These are phyloP conservation scores for Antedon bifida DNA, from an alignment of 35 echinoderm and acorn worm species.

Conservation along the genomic window DNA sequence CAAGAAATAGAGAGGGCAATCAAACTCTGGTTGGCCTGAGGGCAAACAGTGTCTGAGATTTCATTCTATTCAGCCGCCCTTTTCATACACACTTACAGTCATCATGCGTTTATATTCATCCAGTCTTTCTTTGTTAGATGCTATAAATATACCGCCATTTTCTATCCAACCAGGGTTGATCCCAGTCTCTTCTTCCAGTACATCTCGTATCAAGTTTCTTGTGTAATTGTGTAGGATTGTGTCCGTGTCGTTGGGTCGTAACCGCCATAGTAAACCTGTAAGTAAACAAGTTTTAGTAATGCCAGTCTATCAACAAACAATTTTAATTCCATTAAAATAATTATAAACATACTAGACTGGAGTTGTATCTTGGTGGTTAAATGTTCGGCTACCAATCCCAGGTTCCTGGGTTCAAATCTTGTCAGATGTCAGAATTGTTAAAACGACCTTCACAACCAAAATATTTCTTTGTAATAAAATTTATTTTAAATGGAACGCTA, in stretches of 20 bases:
- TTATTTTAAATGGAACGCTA: no score
- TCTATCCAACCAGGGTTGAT: conserved; percentile 78
- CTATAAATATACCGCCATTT: conserved; percentile 79
- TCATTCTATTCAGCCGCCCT: no score
- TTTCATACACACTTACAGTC: conserved; percentile 85
- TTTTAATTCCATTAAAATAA: background rate
- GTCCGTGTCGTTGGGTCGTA: conserved; percentile 74
- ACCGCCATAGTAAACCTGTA: conserved; percentile 70
- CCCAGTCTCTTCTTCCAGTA: conserved; percentile 74
- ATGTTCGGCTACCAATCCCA: no score
- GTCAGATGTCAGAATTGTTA: no score
- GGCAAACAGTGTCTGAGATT: no score
- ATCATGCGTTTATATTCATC: conserved; percentile 87
- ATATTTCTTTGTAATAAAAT: no score
- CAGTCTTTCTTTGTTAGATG: conserved; percentile 79
- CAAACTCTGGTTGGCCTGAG: no score
- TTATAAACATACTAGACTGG: background rate
- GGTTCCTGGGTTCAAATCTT: no score
- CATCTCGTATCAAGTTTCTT: conserved; percentile 33
- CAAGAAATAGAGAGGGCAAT: no score
- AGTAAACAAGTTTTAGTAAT: background rate
- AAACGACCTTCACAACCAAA: no score
- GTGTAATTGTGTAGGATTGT: conserved; percentile 52
- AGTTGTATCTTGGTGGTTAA: background rate
- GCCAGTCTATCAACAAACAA: background rate